Conservation (phyloP, 2,888 invertebrate species). For the Aphidius colemani region DNA sequence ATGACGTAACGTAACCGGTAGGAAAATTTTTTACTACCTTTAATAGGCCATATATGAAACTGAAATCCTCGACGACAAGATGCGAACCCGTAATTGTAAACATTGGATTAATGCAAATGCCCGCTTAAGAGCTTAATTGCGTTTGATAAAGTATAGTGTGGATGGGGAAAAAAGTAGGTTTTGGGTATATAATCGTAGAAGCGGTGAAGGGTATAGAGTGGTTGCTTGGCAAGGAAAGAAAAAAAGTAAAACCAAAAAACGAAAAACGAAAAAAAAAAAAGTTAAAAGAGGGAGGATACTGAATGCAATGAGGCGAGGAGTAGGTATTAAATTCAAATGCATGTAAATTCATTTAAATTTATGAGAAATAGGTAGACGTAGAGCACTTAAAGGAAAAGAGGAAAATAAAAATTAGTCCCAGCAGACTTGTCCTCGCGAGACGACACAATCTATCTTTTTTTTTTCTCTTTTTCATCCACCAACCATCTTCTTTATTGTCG, state of each 20-base stretch:
- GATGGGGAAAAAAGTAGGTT: constrained; percentile 24
- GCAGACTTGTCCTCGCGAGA: constrained; percentile 45
- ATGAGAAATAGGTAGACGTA: constrained; percentile 61
- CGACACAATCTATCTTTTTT: constrained; percentile 48
- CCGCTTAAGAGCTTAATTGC: constrained; percentile 61
- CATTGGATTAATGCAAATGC: constrained; percentile 62
- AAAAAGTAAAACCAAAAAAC: not conserved
- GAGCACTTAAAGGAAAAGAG: constrained; percentile 58
- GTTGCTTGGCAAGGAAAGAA: not conserved
- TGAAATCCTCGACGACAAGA: constrained; percentile 30
- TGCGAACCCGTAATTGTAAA: constrained; percentile 57
- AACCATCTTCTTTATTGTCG: constrained; percentile 34
- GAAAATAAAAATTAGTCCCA: constrained; percentile 60
- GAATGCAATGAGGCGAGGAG: constrained; percentile 30
- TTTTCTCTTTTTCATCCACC: constrained; percentile 34
- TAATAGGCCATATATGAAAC: constrained; percentile 24
- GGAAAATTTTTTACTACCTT: constrained; percentile 10
- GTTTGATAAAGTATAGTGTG: constrained; percentile 57
- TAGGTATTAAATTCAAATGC: constrained; percentile 60
- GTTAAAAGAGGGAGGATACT: constrained; percentile 15
- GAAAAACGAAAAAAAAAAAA: constrained; percentile 20
- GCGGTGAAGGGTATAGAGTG: constrained; percentile 33
- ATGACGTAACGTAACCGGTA: too few relatives aligned
- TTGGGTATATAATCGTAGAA: constrained; percentile 31
- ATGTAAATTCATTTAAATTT: constrained; percentile 62